phyloP scores from a whole-genome alignment of 2,113 vertebrate genomes.

The Vanacampus margaritifer region DNA sequence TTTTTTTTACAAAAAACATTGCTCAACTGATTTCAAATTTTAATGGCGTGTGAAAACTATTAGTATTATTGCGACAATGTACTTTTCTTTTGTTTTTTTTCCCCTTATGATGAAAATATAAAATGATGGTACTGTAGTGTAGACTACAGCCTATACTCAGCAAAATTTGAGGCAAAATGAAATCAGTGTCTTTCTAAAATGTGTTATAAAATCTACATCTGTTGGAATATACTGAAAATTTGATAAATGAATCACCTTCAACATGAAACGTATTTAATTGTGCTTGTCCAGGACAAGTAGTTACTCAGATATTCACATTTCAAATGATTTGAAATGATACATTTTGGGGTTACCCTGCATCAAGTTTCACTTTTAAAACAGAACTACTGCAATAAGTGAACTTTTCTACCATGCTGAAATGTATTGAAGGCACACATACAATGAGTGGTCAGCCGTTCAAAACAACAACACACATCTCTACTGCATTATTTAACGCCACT shows the following conservation, averaged over 20 bases:
- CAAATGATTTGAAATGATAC: neutral
- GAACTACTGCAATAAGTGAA: neutral
- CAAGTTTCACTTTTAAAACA: neutral
- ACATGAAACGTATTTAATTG: neutral
- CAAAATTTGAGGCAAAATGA: neutral
- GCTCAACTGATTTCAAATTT: neutral
- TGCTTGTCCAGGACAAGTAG: neutral
- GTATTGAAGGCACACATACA: neutral
- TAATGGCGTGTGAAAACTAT: neutral
- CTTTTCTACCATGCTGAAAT: neutral
- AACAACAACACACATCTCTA: neutral
- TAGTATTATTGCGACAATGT: neutral
- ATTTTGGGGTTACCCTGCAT: neutral
- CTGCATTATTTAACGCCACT: neutral
- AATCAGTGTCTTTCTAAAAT: neutral
- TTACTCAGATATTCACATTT: neutral
- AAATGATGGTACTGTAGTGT: no score
- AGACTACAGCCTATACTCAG: no score
- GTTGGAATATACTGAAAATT: no score
- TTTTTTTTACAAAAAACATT: no score
- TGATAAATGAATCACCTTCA: neutral
- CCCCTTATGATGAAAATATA: neutral
- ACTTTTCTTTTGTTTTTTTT: neutral
- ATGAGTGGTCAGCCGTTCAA: neutral
- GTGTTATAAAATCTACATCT: neutral